These are phyloP conservation scores for Sycophaga agraensis DNA, from an alignment of 1,140 invertebrate genomes.

Conservation along the genomic window DNA sequence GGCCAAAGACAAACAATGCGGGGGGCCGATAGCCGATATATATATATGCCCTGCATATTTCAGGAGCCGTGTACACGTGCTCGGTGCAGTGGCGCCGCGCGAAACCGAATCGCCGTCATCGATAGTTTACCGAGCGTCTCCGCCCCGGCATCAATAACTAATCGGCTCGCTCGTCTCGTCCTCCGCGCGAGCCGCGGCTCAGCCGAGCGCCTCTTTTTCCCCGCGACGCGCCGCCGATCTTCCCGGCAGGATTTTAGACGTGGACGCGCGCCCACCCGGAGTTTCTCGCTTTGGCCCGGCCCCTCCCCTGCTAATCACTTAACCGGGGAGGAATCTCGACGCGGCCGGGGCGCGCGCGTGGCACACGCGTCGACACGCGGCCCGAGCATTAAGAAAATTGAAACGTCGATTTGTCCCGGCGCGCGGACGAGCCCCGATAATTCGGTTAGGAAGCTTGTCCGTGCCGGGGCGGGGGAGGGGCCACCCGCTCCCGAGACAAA, in stretches of 20 bases:
- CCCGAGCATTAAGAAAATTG: constrained; percentile 57
- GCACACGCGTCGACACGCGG: constrained; percentile 50
- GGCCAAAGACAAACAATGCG: constrained; percentile 1
- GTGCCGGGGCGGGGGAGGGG: constrained; percentile 16
- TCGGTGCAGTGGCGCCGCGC: too few relatives aligned
- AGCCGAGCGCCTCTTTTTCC: too few relatives aligned
- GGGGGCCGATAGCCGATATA: constrained; percentile 28
- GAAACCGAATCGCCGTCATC: constrained; percentile 39
- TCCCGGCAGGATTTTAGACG: too few relatives aligned
- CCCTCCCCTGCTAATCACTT: too few relatives aligned
- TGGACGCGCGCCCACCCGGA: too few relatives aligned
- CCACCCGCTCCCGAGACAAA: too few relatives aligned
- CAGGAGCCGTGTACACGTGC: constrained; percentile 30
- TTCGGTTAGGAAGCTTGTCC: constrained; percentile 42
- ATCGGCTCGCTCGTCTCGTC: too few relatives aligned
- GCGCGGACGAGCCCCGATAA: constrained; percentile 37
- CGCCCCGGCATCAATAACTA: too few relatives aligned
- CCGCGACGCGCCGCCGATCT: not conserved
- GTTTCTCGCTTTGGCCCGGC: too few relatives aligned
- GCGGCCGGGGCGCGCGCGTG: constrained; percentile 42
- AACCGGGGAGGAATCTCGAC: too few relatives aligned
- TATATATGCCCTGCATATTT: constrained; percentile 39
- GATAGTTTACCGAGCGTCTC: constrained; percentile 32
- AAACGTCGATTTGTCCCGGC: constrained; percentile 58
- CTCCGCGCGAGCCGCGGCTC: too few relatives aligned